Base-by-base conservation (phyloP, 2,888 invertebrate species). In the Hypomecis atomaria region DNA sequence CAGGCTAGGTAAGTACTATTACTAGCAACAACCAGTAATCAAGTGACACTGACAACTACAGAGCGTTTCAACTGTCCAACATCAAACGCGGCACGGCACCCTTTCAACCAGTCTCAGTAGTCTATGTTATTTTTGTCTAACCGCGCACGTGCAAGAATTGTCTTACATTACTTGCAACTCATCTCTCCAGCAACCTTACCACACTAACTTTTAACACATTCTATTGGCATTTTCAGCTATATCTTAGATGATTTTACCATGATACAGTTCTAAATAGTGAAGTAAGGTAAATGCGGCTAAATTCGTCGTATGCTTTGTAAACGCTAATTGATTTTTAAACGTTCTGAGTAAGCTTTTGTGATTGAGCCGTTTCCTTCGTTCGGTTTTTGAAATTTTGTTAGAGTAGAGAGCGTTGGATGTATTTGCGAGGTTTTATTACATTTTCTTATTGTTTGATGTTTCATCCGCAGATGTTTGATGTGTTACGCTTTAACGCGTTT, bases 251-350 rank as follows among this genome's bases (percentile, higher is more conserved):
- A 42, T 38, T 34, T 45, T 11, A 59, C 10, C 61, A 23, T 10
- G 65, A 54, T 33, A 65, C n/a, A 10, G 65, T 49, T 11, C 10
- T 44, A 53, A 38, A 4, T 33, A 6, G 54, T 34, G n/a, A 23
- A 23, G 11, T 11, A 6, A 13, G 34, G 49, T 43, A 38, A 6
- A 9, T 37, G 57, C 36, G 52, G 53, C 56, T 65, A 65, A 65
- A 57, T 65, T 54, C 65, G 65, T 65, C 65, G 53, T 61, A 43
- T 33, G 65, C 65, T 65, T 65, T 65, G 65, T 63, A 42, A 47
- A 61, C 57, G 78, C 85, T 90, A 89, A 90, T 90, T 89, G 89
- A 89, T 85, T 87, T 79, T 85, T 85, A 85, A 88, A 86, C 85
- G 81, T 79, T 77, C 78, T 78, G 78, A 82, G 83, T 81, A 81